Percentiles rank a stretch among this genome's conserved stretches.
These are phyloP conservation scores for Cheilosia urbana DNA, from an alignment of 2,888 invertebrate species.

Conservation along the genomic window DNA sequence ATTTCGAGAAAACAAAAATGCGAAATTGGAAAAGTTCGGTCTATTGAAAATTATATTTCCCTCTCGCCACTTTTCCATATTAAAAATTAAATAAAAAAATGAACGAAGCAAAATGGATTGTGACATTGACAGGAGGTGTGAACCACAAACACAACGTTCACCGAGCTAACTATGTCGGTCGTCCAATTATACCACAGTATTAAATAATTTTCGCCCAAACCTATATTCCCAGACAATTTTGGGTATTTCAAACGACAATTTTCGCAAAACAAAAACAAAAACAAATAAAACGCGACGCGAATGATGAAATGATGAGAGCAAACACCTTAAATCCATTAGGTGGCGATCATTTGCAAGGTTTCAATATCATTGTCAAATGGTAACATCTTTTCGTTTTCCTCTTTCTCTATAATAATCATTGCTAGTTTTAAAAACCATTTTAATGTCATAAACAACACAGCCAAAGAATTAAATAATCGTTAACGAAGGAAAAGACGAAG, in stretches of 20 bases:
- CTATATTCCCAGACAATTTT: background rate
- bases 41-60: no score
- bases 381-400: background rate
- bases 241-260: background rate
- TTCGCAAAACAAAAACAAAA: background rate
- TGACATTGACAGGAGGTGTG: no score
- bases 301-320: constrained; percentile 14
- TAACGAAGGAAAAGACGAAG: background rate
- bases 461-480: constrained; percentile 10
- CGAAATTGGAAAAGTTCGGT: no score
- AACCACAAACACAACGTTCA: no score
- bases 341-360: background rate
- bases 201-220: background rate
- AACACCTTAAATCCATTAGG: constrained; percentile 6
- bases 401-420: background rate
- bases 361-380: background rate
- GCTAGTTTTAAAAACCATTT: constrained; percentile 1
- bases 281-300: background rate
- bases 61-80: no score
- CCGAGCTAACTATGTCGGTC: background rate
- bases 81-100: no score
- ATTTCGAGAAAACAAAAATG: no score
- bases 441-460: background rate
- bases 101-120: no score
- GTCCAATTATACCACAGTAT: background rate